Base-by-base conservation (phyloP, 2,797 vertebrate genomes). In the Sebastes cheni region DNA sequence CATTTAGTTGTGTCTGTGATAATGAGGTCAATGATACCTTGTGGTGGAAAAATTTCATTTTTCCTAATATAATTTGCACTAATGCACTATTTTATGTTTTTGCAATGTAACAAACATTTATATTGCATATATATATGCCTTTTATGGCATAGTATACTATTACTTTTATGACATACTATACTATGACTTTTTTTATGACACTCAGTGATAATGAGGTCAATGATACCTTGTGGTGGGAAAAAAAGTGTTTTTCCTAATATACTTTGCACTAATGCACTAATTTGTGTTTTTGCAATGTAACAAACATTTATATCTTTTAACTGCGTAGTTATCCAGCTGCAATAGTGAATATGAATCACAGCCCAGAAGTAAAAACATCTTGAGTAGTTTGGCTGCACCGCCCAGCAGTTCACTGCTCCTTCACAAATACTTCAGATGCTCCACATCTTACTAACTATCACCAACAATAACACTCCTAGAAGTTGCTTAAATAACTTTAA, bases 341-440 rank as follows among this genome's bases (percentile, higher is more conserved):
- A 74, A 3, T 29, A 39, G n/a, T 59, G n/a, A 66, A 27, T 10
- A 11, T 8, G 62, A 82, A 69, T 10, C 56, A 30, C 11, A 56
- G 50, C 30, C 56, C 71, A 65, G 34, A 67, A 72, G 36, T 39
- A 18, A 78, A 82, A 84, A 82, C 87, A 87, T 66, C 3, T 60
- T 18, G 64, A 39, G 46, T 54, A 25, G 79, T 77, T 12, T 52
- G 66, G 56, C 68, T 69, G 69, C 77, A 81, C 89, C 88, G 87
- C 88, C 88, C 90, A 54, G 39, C 86, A 72, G 32, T 32, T 83
- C 83, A 56, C 59, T 27, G 75, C 75, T 83, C 67, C 67, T 67
- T 77, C 73, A 64, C 84, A 72, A 86, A 81, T 81, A 84, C 81
- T 88, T 85, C 22, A 65, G 62, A 59, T 80, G 86, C 76, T 77